Conservation (phyloP, 2,113 vertebrate genomes). For the Phainopepla nitens region DNA sequence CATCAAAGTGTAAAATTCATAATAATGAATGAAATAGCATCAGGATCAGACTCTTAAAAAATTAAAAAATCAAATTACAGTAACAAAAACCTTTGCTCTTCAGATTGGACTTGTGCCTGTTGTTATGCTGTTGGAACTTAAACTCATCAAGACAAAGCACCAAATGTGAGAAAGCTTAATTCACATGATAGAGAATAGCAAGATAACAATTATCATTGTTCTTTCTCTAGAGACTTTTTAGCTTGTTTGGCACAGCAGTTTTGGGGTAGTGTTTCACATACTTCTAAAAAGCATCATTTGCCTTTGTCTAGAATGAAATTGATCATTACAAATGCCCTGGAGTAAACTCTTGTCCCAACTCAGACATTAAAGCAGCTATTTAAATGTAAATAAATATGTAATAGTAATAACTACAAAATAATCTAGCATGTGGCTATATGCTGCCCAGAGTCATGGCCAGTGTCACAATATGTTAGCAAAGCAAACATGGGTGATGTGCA, state of each 20-base stretch:
- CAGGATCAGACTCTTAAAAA: background rate
- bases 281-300: background rate
- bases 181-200: background rate
- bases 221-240: background rate
- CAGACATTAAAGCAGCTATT: background rate
- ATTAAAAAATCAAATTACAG: background rate
- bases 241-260: background rate
- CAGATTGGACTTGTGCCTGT: background rate
- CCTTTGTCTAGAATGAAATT: background rate
- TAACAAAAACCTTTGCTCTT: background rate
- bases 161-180: background rate
- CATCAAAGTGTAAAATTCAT: background rate
- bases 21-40: background rate
- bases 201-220: background rate
- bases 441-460: background rate
- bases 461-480: background rate
- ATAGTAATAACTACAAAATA: background rate
- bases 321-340: background rate
- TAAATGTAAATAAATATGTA: background rate
- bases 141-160: background rate
- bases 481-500: accelerated
- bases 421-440: background rate
- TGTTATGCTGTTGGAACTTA: background rate
- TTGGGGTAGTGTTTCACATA: background rate
- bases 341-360: background rate